Evolutionary conservation across 2,113 vertebrate genomes (phyloP).

Genomic region (Atlantisia rogersi): DNA sequence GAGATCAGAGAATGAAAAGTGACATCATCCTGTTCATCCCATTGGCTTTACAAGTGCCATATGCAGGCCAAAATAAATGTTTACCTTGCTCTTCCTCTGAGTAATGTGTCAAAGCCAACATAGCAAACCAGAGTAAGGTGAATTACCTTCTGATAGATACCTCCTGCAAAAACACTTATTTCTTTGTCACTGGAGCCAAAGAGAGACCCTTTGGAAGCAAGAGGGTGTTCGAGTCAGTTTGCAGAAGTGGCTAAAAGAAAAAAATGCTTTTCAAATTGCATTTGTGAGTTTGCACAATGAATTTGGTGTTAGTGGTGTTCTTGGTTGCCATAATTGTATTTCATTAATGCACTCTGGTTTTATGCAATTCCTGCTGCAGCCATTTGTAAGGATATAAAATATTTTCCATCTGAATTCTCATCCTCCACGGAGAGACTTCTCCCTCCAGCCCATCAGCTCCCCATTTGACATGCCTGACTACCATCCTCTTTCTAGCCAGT

Average conservation of each 20-base stretch:
- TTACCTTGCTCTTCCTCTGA: not conserved
- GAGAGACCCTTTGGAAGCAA: not conserved
- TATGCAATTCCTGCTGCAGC: not conserved
- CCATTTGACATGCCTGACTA: not conserved
- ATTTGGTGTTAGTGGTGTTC: not conserved
- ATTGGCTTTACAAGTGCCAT: not conserved
- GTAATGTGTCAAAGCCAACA: not conserved
- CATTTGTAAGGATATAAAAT: not conserved
- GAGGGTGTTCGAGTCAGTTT: not conserved
- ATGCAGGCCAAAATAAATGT: slow-evolving; percentile 30
- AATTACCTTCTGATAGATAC: not conserved
- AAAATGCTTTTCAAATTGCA: not conserved
- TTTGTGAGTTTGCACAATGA: not conserved
- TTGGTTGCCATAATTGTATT: not conserved
- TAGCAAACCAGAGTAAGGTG: not conserved
- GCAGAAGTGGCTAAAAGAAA: not conserved
- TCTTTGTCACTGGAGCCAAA: not conserved
- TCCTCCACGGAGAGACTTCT: not conserved
- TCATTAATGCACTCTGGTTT: not conserved
- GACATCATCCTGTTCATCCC: not conserved
- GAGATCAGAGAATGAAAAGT: not conserved
- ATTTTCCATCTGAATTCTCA: not conserved
- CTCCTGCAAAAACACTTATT: not conserved
- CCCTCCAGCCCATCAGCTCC: not conserved
- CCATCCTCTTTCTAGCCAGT: not conserved